These are phyloP conservation scores for Coregonus ussuriensis DNA, from an alignment of 2,797 vertebrate species.

Conservation along the genomic window DNA sequence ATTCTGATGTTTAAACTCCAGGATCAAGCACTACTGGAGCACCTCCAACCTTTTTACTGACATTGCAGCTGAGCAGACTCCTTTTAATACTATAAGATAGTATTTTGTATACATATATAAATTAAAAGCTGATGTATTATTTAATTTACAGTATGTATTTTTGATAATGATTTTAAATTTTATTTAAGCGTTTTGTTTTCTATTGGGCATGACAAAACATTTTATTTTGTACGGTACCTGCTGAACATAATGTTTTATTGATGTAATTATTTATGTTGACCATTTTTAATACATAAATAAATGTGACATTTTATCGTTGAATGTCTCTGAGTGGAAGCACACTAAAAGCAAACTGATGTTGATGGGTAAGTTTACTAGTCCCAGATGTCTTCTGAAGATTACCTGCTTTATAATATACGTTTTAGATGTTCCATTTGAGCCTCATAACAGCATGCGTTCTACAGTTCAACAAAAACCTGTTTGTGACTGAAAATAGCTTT, in stretches of 20 bases:
- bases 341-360: neutral
- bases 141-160: slow-evolving; percentile 32
- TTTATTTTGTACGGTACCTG: slow-evolving; percentile 24
- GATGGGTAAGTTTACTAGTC: neutral
- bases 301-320: slow-evolving; percentile 47
- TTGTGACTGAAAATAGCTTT: neutral
- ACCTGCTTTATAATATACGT: neutral
- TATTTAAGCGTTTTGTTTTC: slow-evolving; percentile 33
- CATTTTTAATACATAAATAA: slow-evolving; percentile 18
- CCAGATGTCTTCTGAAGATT: neutral
- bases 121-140: slow-evolving; percentile 27
- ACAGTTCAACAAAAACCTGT: slow-evolving; percentile 5
- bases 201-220: slow-evolving; percentile 13
- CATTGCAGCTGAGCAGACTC: neutral
- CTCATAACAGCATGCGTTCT: too few species aligned
- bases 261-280: slow-evolving; percentile 60
- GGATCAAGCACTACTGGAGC: neutral
- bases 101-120: slow-evolving; percentile 10
- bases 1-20: neutral
- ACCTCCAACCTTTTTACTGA: neutral
- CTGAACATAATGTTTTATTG: slow-evolving; percentile 43
- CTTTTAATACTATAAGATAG: slow-evolving; percentile 24
- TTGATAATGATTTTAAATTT: slow-evolving; percentile 12
- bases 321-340: neutral
- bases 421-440: neutral